phyloP scores from a whole-genome alignment of 2,888 invertebrate genomes.

The Pedicia rivosa region DNA sequence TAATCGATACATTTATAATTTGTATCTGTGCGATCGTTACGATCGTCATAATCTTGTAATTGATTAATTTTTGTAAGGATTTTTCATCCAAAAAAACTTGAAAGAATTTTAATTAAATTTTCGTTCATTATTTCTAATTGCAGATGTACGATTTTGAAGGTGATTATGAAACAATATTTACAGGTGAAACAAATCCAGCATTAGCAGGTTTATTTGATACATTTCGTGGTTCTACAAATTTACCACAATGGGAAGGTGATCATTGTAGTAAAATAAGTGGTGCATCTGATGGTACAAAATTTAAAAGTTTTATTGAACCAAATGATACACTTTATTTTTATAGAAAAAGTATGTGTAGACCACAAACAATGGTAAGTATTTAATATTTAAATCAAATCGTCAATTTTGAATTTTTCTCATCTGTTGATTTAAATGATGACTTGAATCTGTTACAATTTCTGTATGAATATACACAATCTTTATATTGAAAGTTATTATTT shows the following conservation, averaged over 20 bases:
- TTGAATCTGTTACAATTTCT: too few species aligned
- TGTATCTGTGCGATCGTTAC: too few species aligned
- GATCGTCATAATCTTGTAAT: neutral
- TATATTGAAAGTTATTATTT: too few species aligned
- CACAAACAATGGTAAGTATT: conserved; percentile 53
- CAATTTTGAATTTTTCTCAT: too few species aligned
- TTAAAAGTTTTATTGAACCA: conserved; percentile 48
- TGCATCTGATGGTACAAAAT: conserved; percentile 76
- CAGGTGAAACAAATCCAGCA: conserved; percentile 45
- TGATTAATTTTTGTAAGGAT: neutral
- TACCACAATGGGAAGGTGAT: conserved; percentile 62
- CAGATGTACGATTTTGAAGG: conserved; percentile 77
- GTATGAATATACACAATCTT: too few species aligned
- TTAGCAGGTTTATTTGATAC: conserved; percentile 57
- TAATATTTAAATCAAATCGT: too few species aligned
- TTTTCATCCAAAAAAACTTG: neutral
- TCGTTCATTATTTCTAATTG: conserved; percentile 7
- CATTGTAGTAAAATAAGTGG: conserved; percentile 61
- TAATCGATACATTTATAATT: neutral
- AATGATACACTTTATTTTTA: conserved; percentile 61
- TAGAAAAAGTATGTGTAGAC: conserved; percentile 71
- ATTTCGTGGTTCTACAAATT: conserved; percentile 50
- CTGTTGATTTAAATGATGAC: too few species aligned
- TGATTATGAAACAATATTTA: conserved; percentile 63
- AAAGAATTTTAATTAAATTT: conserved; percentile 5